Percentiles rank a stretch among this genome's conserved stretches.
phyloP scores from a whole-genome alignment of 2,888 invertebrate species.

The Drosophila meridionalis region DNA sequence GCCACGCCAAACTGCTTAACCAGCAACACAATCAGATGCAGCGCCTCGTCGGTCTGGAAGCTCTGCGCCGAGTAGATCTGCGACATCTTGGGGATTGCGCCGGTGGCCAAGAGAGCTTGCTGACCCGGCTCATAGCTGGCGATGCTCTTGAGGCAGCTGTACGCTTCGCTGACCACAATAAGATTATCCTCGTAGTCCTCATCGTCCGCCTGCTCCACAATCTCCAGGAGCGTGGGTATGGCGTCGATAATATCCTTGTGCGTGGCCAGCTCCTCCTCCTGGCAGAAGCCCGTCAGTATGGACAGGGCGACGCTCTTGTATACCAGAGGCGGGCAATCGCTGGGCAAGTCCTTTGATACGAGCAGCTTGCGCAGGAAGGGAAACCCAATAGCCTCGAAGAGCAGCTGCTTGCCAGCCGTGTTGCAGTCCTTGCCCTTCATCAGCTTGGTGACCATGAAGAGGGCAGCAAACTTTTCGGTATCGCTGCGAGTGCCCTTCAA shows the following conservation, averaged over 20 bases:
- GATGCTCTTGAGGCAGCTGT: conserved; percentile 92
- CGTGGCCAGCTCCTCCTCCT: conserved; percentile 91
- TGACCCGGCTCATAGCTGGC: conserved; percentile 92
- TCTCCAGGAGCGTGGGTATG: conserved; percentile 92
- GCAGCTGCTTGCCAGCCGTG: conserved; percentile 90
- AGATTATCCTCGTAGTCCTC: conserved; percentile 94
- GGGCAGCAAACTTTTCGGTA: conserved; percentile 95
- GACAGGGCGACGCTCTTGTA: conserved; percentile 96
- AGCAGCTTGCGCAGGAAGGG: conserved; percentile 93
- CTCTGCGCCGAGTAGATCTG: conserved; percentile 95
- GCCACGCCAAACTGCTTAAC: conserved; percentile 90
- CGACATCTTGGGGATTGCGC: conserved; percentile 92
- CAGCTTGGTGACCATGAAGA: conserved; percentile 96
- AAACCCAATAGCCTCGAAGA: conserved; percentile 96
- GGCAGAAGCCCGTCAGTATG: conserved; percentile 94
- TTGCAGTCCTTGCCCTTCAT: conserved; percentile 93
- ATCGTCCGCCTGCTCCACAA: conserved; percentile 93
- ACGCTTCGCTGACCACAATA: conserved; percentile 94
- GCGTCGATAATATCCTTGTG: conserved; percentile 93
- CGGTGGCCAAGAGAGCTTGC: conserved; percentile 91
- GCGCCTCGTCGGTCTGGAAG: conserved; percentile 95
- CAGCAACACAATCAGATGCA: conserved; percentile 91
- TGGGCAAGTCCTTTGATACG: conserved; percentile 90
- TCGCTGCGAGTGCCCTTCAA: conserved; percentile 92
- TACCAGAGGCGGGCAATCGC: conserved; percentile 94